Evolutionary conservation across 2,113 vertebrate genomes (phyloP).

Genomic region (Xiphorhynchus elegans): DNA sequence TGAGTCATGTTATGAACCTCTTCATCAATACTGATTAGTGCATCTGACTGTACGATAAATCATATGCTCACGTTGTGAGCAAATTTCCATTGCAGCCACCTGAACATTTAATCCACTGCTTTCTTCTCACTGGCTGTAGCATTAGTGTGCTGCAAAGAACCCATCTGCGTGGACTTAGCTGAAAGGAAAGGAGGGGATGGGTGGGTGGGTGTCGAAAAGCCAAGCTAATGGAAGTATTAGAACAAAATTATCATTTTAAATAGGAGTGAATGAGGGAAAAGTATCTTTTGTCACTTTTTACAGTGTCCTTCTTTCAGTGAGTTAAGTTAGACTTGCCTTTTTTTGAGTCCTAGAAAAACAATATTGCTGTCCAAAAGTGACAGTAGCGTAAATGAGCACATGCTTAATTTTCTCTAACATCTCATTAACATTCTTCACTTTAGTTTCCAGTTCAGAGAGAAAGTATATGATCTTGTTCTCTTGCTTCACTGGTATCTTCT

Average conservation of each 20-base stretch:
- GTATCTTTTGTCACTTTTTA: background rate
- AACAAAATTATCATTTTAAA: background rate
- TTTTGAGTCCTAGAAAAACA: background rate
- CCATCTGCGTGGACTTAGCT: fast-evolving
- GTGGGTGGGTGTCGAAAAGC: background rate
- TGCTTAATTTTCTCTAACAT: background rate
- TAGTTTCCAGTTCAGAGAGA: background rate
- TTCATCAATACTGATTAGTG: background rate
- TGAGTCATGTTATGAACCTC: background rate
- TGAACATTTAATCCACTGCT: background rate
- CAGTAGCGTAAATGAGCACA: background rate
- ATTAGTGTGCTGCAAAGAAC: background rate
- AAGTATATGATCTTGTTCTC: background rate
- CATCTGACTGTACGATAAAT: background rate
- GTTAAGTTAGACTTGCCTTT: background rate
- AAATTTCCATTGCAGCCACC: background rate
- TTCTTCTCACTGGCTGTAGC: background rate
- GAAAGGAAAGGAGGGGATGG: background rate
- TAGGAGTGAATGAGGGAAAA: background rate
- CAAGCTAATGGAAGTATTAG: background rate
- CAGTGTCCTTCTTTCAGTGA: background rate
- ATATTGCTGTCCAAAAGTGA: background rate
- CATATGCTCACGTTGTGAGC: background rate
- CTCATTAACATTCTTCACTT: background rate
- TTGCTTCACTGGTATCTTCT: background rate